These are phyloP conservation scores for Amyelois transitella DNA, from an alignment of 1,140 invertebrate genomes.

Conservation along the genomic window DNA sequence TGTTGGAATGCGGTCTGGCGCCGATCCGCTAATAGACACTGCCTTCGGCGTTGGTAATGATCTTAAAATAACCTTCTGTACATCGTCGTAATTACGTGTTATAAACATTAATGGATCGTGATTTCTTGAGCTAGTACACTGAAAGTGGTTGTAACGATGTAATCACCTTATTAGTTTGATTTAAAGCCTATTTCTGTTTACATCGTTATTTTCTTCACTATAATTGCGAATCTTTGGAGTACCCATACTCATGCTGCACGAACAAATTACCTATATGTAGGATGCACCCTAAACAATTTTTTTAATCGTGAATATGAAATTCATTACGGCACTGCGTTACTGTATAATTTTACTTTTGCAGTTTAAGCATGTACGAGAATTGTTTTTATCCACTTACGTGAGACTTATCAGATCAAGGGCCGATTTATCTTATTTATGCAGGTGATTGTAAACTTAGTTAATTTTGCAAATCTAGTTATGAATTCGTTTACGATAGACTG, in stretches of 20 bases:
- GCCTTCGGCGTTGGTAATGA: slow-evolving; percentile 25
- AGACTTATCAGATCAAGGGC: too few relatives aligned
- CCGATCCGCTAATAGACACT: slow-evolving; percentile 55
- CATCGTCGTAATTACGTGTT: not conserved
- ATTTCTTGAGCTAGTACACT: not conserved
- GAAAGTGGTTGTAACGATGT: not conserved
- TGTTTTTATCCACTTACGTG: too few relatives aligned
- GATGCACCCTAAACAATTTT: too few relatives aligned
- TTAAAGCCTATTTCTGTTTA: not conserved
- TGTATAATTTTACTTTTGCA: too few relatives aligned
- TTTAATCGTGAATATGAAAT: too few relatives aligned
- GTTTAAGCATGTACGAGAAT: too few relatives aligned
- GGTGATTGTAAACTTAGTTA: too few relatives aligned
- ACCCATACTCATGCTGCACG: too few relatives aligned
- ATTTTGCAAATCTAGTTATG: not conserved
- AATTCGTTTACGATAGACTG: slow-evolving; percentile 35
- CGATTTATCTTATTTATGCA: too few relatives aligned
- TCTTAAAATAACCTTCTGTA: slow-evolving; percentile 24
- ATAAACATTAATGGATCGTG: not conserved
- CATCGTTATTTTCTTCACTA: not conserved
- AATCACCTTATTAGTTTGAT: not conserved
- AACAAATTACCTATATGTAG: too few relatives aligned
- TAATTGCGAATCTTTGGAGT: too few relatives aligned
- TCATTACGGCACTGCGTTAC: too few relatives aligned
- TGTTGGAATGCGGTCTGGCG: slow-evolving; percentile 65